A percentile compares a stretch with the other conserved stretches of the same genome.
phyloP scores from a whole-genome alignment of 64 coral and sea anemone species.

The Montipora sp. region DNA sequence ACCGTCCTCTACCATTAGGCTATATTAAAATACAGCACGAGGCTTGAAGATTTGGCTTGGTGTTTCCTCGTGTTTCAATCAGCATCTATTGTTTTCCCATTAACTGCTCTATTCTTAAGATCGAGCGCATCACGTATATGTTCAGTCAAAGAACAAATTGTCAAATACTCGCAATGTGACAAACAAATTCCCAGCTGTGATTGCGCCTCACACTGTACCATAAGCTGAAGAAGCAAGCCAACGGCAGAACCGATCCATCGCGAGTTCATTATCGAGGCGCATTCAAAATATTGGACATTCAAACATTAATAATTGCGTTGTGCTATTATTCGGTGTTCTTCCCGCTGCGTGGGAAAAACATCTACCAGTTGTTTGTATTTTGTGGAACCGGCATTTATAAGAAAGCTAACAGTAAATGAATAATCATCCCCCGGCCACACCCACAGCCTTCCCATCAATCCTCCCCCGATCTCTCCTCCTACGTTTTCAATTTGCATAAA shows the following conservation, averaged over 20 bases:
- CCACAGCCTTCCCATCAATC: neutral
- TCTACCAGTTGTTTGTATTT: neutral
- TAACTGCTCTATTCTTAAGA: too few species aligned
- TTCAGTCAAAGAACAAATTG: too few species aligned
- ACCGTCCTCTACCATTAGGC: neutral
- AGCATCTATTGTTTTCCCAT: too few species aligned
- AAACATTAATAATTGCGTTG: neutral
- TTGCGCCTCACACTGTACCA: too few species aligned
- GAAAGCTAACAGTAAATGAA: neutral
- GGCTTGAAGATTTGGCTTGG: neutral
- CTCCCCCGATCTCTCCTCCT: conserved; percentile 22
- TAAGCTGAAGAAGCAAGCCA: neutral
- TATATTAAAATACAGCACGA: neutral
- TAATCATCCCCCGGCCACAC: neutral
- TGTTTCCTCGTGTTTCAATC: neutral
- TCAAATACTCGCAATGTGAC: too few species aligned
- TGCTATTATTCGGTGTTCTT: neutral
- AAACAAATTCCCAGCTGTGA: too few species aligned
- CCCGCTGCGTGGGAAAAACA: neutral
- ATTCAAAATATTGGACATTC: neutral
- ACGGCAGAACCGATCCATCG: neutral
- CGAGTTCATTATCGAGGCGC: neutral
- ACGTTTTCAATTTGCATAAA: neutral
- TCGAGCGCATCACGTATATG: too few species aligned
- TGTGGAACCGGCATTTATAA: neutral